Base-by-base conservation (phyloP, 2,113 vertebrate genomes). In the Nestor notabilis region DNA sequence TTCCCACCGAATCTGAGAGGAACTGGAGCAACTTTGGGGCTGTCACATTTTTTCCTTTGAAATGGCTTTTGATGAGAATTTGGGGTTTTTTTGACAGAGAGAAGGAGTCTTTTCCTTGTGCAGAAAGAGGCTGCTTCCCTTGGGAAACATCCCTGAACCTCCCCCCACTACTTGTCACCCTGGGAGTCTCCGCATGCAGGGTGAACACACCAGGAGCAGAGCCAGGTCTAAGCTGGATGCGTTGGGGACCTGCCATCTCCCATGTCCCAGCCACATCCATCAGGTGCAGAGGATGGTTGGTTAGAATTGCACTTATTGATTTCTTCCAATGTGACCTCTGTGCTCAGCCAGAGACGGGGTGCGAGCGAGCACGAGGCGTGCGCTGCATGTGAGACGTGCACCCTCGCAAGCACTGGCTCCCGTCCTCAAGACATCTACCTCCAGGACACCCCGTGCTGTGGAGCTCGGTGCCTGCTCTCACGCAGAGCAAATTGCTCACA, bases 351-450 rank as follows among this genome's bases (percentile, higher is more conserved):
- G n/a, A 82, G 74, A 3, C 27, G 1, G 58, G n/a, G 66, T 8
- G 12, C 1, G 27, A 55, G 69, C 31, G 5, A 10, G 53, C 49
- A 12, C 1, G 31, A 18, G 43, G 35, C 0, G 3, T 25, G n/a
- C 27, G 1, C 5, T 28, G 0, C 2, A 8, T 0, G 25, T 2
- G 68, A 23, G 56, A 11, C 27, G 6, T 2, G 3, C 15, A 16
- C 21, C 25, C 49, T 21, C 58, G 52, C n/a, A 13, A 15, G 10
- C 10, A 8, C 7, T 2, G 43, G 7, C 58, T 24, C 31, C 68
- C 5, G 7, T 17, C 28, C 66, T 14, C 27, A 13, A 2, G 47
- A 29, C 24, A 12, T 18, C 74, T 11, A 0, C 25, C 46, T 21
- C 55, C 9, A 1, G 60, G 60, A 44, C 56, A 33, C n/a, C 3